Percentiles rank a stretch among this genome's conserved stretches.
phyloP scores from a whole-genome alignment of 2,113 vertebrate species.

The Chiloscyllium plagiosum region DNA sequence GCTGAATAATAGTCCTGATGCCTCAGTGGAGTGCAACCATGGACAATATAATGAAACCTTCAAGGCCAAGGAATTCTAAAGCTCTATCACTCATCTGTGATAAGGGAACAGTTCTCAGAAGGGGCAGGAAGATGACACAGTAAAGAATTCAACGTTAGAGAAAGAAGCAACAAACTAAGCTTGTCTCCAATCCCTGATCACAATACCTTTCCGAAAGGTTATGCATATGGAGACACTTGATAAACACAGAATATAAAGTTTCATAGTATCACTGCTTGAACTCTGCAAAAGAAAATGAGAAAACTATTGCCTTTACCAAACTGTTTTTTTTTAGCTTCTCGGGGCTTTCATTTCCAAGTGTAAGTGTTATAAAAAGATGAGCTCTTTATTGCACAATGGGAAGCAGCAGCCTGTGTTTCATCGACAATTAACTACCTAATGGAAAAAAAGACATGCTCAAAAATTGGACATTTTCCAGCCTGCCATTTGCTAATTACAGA shows the following conservation, averaged over 20 bases:
- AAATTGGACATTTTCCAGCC: neutral
- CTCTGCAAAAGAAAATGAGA: neutral
- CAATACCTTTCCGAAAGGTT: neutral
- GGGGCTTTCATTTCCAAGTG: neutral
- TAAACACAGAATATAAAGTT: neutral
- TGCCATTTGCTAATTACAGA: neutral
- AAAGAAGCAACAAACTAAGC: neutral
- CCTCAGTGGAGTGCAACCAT: neutral
- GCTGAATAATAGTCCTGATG: neutral
- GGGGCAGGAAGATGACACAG: neutral
- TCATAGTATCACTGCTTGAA: neutral
- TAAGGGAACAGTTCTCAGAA: neutral
- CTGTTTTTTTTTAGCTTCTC: neutral
- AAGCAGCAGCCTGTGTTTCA: neutral
- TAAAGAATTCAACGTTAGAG: neutral
- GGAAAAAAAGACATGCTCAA: neutral
- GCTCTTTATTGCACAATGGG: neutral
- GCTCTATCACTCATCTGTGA: neutral
- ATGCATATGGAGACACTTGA: neutral
- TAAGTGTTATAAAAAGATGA: neutral
- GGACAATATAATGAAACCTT: neutral
- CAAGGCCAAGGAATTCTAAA: neutral
- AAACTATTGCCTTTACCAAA: neutral
- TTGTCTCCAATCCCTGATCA: neutral
- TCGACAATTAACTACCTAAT: neutral